Conservation (phyloP, 2,113 vertebrate species). For the Zosterops borbonicus region DNA sequence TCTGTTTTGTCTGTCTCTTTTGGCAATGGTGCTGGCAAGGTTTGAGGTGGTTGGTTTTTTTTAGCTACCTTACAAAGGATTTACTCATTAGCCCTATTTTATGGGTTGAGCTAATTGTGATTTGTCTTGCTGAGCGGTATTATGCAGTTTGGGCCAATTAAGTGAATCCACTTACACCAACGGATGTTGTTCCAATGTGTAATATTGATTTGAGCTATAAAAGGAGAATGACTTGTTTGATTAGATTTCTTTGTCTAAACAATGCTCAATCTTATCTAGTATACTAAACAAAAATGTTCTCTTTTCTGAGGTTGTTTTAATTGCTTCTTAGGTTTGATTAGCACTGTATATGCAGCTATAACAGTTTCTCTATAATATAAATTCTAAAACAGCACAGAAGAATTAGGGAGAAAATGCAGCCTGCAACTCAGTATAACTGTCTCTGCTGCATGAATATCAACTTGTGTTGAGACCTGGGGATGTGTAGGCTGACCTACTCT, state of each 20-base stretch:
- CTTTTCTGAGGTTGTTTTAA: not conserved
- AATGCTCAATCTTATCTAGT: slow-evolving; percentile 4
- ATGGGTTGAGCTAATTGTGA: slow-evolving; percentile 68
- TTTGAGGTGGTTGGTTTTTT: slow-evolving; percentile 12
- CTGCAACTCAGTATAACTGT: not conserved
- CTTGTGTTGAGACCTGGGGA: not conserved
- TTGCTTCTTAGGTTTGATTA: not conserved
- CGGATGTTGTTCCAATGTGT: slow-evolving; percentile 48
- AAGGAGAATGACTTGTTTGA: slow-evolving; percentile 54
- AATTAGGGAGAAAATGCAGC: not conserved
- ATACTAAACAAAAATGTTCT: slow-evolving; percentile 4
- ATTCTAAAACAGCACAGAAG: not conserved
- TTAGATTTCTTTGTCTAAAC: slow-evolving; percentile 50
- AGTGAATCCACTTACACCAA: slow-evolving; percentile 56
- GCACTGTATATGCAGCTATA: not conserved
- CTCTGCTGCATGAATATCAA: not conserved
- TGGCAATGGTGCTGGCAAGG: slow-evolving; percentile 16
- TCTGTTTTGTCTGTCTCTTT: slow-evolving; percentile 25
- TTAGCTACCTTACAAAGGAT: slow-evolving; percentile 57
- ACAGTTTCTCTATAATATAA: not conserved
- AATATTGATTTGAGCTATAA: slow-evolving; percentile 65
- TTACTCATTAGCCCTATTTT: slow-evolving; percentile 67
- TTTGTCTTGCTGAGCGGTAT: slow-evolving; percentile 66
- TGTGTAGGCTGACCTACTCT: not conserved
- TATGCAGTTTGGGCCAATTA: slow-evolving; percentile 67